Conservation (phyloP, 1,140 invertebrate genomes). For the Dendrolimus punctatus region DNA sequence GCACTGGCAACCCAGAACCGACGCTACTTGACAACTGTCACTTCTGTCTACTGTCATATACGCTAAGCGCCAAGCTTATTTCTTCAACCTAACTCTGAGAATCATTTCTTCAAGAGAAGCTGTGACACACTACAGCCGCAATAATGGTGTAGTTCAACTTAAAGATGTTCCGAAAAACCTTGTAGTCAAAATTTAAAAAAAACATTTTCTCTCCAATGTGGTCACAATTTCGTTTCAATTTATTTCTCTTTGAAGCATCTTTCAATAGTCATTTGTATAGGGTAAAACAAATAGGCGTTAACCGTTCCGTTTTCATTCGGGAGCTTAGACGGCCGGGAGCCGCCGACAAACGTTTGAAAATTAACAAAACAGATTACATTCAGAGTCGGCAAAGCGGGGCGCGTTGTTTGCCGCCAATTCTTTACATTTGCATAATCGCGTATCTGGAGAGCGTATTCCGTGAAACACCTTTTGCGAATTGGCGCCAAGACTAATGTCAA, state of each 20-base stretch:
- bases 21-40: too few relatives aligned
- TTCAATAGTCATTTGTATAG: slow-evolving; percentile 18
- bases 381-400: slow-evolving; percentile 38
- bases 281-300: slow-evolving; percentile 28
- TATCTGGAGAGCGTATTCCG: slow-evolving; percentile 12
- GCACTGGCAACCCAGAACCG: too few relatives aligned
- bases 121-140: too few relatives aligned
- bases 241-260: slow-evolving; percentile 7
- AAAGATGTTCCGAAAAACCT: too few relatives aligned
- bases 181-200: too few relatives aligned
- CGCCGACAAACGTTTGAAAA: slow-evolving; percentile 44
- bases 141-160: too few relatives aligned
- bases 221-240: too few relatives aligned
- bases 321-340: slow-evolving; percentile 29
- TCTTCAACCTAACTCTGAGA: too few relatives aligned
- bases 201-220: too few relatives aligned
- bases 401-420: slow-evolving; percentile 47
- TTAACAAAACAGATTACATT: slow-evolving; percentile 67
- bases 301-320: slow-evolving; percentile 14
- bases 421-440: slow-evolving; percentile 37
- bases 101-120: too few relatives aligned
- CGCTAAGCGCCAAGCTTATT: too few relatives aligned
- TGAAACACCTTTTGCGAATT: slow-evolving; percentile 6
- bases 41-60: too few relatives aligned
- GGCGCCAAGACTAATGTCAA: slow-evolving; percentile 8